Evolutionary conservation across 2,113 vertebrate genomes (phyloP), one percentile per base, ranked within the genome.

Genomic region (Regulus satrapa): DNA sequence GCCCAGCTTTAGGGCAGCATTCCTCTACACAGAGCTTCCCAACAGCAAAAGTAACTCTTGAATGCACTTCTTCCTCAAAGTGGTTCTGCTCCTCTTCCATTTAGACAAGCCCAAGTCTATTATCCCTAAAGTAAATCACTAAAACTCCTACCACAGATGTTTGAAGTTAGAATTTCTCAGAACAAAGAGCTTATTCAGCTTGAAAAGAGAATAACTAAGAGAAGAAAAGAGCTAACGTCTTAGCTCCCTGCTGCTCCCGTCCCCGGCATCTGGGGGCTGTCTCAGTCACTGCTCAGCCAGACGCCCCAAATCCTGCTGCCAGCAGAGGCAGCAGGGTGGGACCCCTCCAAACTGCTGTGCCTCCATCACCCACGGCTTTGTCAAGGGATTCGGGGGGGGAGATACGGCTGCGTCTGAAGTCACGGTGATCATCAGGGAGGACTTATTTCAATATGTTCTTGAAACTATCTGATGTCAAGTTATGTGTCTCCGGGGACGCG

Each of bases 371-470:
- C 94, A 90, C 32, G 0, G 86, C 73, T 96, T 92, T 68, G 94
- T 96, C 97, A 96, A 73, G 97, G 96, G 95, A 97, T 45, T 81
- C 17, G 0, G 52, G 92, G 66, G 97, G 73, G 74, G 93, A 36
- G 72, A 54, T 64, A 82, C 1, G 73, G 92, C 95, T 95, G 92
- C 16, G 1, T 88, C 85, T 95, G 93, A 96, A 97, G 97, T 74
- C 96, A 91, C 5, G 0, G 80, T 7, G 8, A 84, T 97, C 97
- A 96, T 88, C 94, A 41, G 97, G 97, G 97, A 97, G 97, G 97
- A 93, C 95, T 97, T 97, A 92, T 38, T 96, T 96, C 97, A 97
- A 97, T 96, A 97, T 98, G 97, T 97, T 97, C 96, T 84, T 96
- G 96, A 89, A 98, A 88, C 89, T 94, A 95, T 95, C 92, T 95